Evolutionary conservation across 1,140 invertebrate genomes (phyloP).

Genomic region (Drosophila orena): DNA sequence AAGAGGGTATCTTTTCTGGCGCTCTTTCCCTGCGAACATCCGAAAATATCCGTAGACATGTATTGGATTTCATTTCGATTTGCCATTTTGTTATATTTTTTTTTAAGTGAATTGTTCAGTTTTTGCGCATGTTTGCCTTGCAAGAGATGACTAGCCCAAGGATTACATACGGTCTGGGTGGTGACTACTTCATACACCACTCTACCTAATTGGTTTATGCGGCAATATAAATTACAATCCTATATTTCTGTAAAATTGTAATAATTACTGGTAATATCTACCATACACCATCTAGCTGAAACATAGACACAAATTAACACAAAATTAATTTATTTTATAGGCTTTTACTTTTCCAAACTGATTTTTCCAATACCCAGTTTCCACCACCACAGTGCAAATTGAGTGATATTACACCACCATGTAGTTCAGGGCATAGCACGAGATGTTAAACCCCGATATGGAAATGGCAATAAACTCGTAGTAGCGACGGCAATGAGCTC

Average conservation of each 20-base stretch:
- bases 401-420: constrained; percentile 17
- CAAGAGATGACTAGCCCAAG: constrained; percentile 5
- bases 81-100: constrained; percentile 18
- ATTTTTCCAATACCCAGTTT: neutral
- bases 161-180: no score
- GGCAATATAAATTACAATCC: no score
- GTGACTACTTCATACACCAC: no score
- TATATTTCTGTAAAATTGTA: no score
- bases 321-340: no score
- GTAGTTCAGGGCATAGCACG: constrained; percentile 30
- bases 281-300: no score
- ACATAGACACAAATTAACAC: no score
- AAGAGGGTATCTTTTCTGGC: constrained; percentile 16
- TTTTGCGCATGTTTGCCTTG: constrained; percentile 11
- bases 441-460: constrained; percentile 79
- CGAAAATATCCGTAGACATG: constrained; percentile 22
- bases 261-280: no score
- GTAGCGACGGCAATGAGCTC: constrained; percentile 50
- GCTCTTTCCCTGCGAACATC: constrained; percentile 7
- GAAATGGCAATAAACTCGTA: constrained; percentile 79
- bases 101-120: constrained; percentile 4
- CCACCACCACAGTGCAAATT: constrained; percentile 6
- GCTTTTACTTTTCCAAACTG: neutral
- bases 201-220: no score
- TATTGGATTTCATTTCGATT: constrained; percentile 60